These are phyloP conservation scores for Drosophila ficusphila DNA, from an alignment of 1,140 invertebrate genomes.

Conservation along the genomic window DNA sequence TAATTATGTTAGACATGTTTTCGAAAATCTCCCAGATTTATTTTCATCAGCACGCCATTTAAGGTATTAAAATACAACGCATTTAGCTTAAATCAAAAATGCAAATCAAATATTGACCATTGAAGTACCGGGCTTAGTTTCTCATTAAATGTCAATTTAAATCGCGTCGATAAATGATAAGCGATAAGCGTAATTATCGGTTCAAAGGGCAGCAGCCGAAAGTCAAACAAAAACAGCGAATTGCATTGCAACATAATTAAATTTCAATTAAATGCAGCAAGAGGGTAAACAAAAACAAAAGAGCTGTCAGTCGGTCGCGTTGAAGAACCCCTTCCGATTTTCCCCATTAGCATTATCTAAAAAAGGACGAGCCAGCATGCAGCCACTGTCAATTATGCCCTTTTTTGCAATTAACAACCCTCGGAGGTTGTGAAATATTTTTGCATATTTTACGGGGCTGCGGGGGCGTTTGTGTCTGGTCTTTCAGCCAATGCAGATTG, in stretches of 20 bases:
- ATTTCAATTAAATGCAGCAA: conserved; percentile 68
- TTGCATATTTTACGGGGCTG: conserved; percentile 50
- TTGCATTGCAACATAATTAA: conserved; percentile 62
- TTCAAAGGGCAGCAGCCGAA: conserved; percentile 38
- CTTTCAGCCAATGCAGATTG: conserved; percentile 40
- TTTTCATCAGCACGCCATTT: neutral
- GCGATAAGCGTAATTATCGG: conserved; percentile 55
- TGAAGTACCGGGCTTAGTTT: conserved; percentile 39
- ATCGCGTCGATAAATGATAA: conserved; percentile 43
- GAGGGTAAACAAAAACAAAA: conserved; percentile 36
- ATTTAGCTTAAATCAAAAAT: neutral
- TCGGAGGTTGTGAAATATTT: conserved; percentile 49
- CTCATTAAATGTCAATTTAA: conserved; percentile 72
- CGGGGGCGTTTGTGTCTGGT: conserved; percentile 18
- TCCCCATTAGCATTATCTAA: conserved; percentile 65
- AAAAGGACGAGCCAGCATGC: conserved; percentile 33
- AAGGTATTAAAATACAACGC: neutral
- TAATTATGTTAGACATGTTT: neutral
- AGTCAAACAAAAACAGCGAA: conserved; percentile 38
- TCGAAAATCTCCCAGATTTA: neutral
- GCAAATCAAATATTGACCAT: conserved; percentile 41
- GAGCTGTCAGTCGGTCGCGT: conserved; percentile 11
- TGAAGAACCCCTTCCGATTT: neutral
- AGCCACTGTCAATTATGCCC: conserved; percentile 73
- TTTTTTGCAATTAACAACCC: conserved; percentile 70